Evolutionary conservation across 2,888 invertebrate genomes (phyloP), one percentile per base, ranked within the genome.

Genomic region (Teleiodes luculella): DNA sequence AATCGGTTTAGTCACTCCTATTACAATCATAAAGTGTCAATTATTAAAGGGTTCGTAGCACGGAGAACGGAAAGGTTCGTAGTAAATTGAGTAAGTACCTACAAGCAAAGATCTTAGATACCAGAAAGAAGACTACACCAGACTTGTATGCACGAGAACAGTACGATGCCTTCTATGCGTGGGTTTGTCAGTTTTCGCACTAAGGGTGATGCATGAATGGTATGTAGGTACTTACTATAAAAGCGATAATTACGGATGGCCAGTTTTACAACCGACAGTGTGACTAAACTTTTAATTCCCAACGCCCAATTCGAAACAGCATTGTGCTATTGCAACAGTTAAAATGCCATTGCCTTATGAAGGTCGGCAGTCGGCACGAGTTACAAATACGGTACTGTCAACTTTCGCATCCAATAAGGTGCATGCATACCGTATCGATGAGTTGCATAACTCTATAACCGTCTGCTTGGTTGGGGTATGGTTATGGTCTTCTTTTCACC

Each of bases 401-500:
- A 74, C 80, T 84, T 84, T 83, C 81, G 76, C 73, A 70, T 72
- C 72, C 67, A 74, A 80, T 80, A 82, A 75, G 81, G 80, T 74
- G 72, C 76, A 80, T 74, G 72, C 76, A 74, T 63, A 64, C 81
- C 78, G 75, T 80, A 83, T 77, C 67, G 69, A 76, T 45, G 16
- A n/a, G 68, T 86, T 86, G 80, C 86, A 80, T 81, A 86, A 86
- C 65, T 64, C 8, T 18, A 41, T 59, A 20, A 37, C n/a, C 39
- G 33, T 46, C 51, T 48, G 65, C 65, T 67, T 68, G 71, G n/a
- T n/a, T n/a, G n/a, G n/a, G n/a, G n/a, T n/a, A n/a, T n/a, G 66
- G 66, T 63, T 62, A 64, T 70, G 78, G 75, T 77, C 80, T 74
- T 80, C 86, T 87, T 87, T 87, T 82, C 84, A 85, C 80, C 85